phyloP scores from a whole-genome alignment of 2,797 vertebrate genomes.

The Hephaestus fuliginosus region DNA sequence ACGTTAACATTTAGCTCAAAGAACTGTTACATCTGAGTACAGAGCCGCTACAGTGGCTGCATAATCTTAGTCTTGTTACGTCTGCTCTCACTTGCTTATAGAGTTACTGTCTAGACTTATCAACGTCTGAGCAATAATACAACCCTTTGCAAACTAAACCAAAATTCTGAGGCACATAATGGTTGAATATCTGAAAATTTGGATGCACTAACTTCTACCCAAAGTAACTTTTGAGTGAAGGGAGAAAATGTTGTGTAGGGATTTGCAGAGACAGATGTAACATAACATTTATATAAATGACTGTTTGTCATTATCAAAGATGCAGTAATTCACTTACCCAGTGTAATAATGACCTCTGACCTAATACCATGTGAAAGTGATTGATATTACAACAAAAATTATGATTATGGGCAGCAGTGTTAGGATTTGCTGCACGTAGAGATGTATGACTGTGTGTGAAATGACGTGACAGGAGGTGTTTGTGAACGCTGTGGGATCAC shows the following conservation, averaged over 20 bases:
- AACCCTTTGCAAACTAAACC: background rate
- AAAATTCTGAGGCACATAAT: background rate
- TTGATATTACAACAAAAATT: background rate
- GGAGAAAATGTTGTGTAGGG: background rate
- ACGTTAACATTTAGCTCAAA: background rate
- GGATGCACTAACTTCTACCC: background rate
- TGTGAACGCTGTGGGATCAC: conserved; percentile 14
- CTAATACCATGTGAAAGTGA: background rate
- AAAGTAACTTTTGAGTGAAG: background rate
- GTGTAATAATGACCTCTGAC: background rate
- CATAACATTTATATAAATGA: background rate
- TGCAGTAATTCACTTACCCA: background rate
- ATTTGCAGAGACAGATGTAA: background rate
- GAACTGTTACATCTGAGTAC: background rate
- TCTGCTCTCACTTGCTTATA: background rate
- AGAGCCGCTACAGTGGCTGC: background rate
- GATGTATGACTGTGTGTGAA: conserved; percentile 29
- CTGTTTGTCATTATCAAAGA: background rate
- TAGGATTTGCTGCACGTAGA: background rate
- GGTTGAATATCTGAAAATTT: background rate
- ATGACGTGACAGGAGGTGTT: conserved; percentile 22
- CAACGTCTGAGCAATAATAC: background rate
- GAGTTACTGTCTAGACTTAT: background rate
- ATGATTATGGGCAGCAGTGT: background rate
- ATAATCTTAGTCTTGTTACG: no score